Evolutionary conservation across 2,113 vertebrate species (phyloP), one percentile per base, ranked within the genome.

Genomic region (Odocoileus hemionus): DNA sequence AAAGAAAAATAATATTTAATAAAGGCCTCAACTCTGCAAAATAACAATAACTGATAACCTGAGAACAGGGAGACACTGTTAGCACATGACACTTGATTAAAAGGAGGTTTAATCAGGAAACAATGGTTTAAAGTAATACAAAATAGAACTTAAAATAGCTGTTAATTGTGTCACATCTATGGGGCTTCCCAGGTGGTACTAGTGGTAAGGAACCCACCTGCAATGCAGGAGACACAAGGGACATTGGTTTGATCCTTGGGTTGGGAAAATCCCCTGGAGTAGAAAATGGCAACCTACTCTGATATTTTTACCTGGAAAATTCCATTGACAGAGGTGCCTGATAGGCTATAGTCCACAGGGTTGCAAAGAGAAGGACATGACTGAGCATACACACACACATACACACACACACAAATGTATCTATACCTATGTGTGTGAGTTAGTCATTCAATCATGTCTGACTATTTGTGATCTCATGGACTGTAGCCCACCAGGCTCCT

Each of bases 1-100:
- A 58, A 39, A 91, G 96, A 82, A 45, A 96, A 95, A 33, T 50
- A 93, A 30, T 50, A 84, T 28, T 57, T 96, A 70, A 95, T 52
- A 25, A 50, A 91, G 33, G 52, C 28, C 33, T 93, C 36, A 89
- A 82, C 14, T 23, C 58, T 57, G 3, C 8, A 61, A 97, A 95
- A 74, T 90, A 76, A 47, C 10, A 64, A 74, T 17, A 92, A 91
- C 8, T 2, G 94, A 79, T 83, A 39, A 78, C 16, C 33, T 19
- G 33, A 83, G 17, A 91, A 89, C 6, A 96, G 88, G 43, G 10
- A 89, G 54, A 60, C 86, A 91, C 33, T 86, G 54, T 80, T 89
- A 94, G 55, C 5, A 83, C 26, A 45, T 7, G 30, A 16, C 13
- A 86, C 3, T 16, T 80, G 12, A 64, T 79, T 61, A 58, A 91